A percentile compares a stretch with the other conserved stretches of the same genome.
Evolutionary conservation across 2,888 invertebrate genomes (phyloP).

Genomic region (Thymelicus lineola): DNA sequence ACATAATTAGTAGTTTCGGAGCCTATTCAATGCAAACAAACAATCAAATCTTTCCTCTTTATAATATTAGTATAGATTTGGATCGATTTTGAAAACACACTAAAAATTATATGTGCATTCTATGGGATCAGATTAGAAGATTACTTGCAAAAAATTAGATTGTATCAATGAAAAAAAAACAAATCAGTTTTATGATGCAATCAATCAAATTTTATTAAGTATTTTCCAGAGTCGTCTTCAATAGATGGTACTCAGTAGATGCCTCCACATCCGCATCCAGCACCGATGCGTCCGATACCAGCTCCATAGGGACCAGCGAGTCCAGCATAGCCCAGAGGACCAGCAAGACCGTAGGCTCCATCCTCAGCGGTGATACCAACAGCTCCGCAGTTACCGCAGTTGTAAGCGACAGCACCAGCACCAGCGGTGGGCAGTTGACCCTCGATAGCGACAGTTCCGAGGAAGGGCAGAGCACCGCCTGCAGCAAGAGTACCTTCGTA

Average conservation of each 20-base stretch:
- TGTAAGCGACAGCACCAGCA: slow-evolving; percentile 48
- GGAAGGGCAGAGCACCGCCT: slow-evolving; percentile 12
- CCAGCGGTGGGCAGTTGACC: slow-evolving; percentile 38
- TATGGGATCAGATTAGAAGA: too few relatives aligned
- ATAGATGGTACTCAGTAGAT: neutral
- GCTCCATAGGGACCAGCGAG: slow-evolving; percentile 43
- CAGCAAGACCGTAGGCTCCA: neutral
- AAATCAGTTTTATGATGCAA: neutral
- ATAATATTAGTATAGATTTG: too few relatives aligned
- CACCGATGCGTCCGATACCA: slow-evolving; percentile 40
- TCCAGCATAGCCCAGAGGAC: slow-evolving; percentile 39
- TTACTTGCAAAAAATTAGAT: too few relatives aligned
- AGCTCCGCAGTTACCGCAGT: slow-evolving; percentile 50
- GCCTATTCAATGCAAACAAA: too few relatives aligned
- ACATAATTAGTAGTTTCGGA: too few relatives aligned
- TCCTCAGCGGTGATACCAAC: slow-evolving; percentile 41
- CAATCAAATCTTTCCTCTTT: too few relatives aligned
- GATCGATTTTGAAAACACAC: too few relatives aligned
- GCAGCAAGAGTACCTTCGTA: slow-evolving; percentile 11
- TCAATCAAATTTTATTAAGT: neutral
- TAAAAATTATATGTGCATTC: too few relatives aligned
- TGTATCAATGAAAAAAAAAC: neutral
- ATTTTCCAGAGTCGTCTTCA: neutral
- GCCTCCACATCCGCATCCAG: slow-evolving; percentile 15
- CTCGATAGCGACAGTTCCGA: slow-evolving; percentile 19